These are phyloP conservation scores for Python bivittatus DNA, from an alignment of 2,113 vertebrate species.

Conservation along the genomic window DNA sequence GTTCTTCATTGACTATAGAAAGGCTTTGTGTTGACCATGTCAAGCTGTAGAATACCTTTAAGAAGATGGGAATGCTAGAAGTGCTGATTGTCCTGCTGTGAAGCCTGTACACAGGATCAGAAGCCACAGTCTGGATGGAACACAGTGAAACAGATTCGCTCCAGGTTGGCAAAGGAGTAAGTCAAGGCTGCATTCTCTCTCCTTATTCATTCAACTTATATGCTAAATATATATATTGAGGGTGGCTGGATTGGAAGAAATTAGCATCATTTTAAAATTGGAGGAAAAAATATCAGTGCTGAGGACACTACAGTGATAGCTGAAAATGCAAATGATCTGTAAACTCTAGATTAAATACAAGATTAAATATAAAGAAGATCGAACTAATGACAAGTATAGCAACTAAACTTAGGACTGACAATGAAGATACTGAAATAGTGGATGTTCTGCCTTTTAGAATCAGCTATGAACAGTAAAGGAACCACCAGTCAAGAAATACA, in stretches of 20 bases:
- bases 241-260: neutral
- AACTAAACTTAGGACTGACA: neutral
- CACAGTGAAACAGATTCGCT: neutral
- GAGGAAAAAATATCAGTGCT: neutral
- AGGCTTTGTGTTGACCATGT: neutral
- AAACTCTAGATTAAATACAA: neutral
- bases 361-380: neutral
- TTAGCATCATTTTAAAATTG: neutral
- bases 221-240: too few relatives aligned
- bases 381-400: neutral
- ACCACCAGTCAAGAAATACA: neutral
- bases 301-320: neutral
- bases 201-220: neutral
- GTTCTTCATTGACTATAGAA: neutral
- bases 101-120: neutral
- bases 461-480: neutral
- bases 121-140: neutral
- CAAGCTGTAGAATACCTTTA: neutral
- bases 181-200: neutral
- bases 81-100: neutral
- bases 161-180: neutral
- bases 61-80: neutral
- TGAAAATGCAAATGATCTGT: neutral
- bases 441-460: neutral
- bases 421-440: neutral